Evolutionary conservation across 2,797 vertebrate genomes (phyloP).

Genomic region (Hydrocynus forskahlii): DNA sequence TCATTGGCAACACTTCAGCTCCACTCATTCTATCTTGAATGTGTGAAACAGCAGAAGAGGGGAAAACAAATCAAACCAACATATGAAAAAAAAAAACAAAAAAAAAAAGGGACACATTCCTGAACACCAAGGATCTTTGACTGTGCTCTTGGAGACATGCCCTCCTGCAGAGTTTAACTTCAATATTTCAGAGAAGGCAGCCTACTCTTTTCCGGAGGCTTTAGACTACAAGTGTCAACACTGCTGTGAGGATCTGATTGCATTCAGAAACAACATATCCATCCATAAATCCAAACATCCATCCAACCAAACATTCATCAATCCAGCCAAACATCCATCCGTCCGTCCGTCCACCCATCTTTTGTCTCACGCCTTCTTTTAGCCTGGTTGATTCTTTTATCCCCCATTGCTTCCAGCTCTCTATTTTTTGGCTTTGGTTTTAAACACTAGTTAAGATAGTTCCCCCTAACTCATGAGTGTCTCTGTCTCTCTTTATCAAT

Average conservation of each 20-base stretch:
- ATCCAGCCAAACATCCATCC: no score
- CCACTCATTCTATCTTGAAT: constrained; percentile 38
- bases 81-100: background rate
- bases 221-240: background rate
- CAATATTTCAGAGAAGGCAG: background rate
- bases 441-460: background rate
- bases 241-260: no score
- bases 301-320: no score
- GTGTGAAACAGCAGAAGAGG: constrained; percentile 64
- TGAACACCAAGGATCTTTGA: background rate
- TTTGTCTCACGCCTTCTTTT: no score
- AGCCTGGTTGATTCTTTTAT: no score
- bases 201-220: background rate
- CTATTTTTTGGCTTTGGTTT: background rate
- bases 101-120: background rate
- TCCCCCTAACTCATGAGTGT: background rate
- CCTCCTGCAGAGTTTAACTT: background rate
- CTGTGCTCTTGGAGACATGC: background rate
- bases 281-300: no score
- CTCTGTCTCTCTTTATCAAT: background rate
- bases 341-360: no score
- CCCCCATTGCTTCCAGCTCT: no score
- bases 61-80: constrained; percentile 42
- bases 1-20: background rate
- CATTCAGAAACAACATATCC: no score